Base-by-base conservation (phyloP, 2,113 vertebrate genomes). In the Echinops telfairi region DNA sequence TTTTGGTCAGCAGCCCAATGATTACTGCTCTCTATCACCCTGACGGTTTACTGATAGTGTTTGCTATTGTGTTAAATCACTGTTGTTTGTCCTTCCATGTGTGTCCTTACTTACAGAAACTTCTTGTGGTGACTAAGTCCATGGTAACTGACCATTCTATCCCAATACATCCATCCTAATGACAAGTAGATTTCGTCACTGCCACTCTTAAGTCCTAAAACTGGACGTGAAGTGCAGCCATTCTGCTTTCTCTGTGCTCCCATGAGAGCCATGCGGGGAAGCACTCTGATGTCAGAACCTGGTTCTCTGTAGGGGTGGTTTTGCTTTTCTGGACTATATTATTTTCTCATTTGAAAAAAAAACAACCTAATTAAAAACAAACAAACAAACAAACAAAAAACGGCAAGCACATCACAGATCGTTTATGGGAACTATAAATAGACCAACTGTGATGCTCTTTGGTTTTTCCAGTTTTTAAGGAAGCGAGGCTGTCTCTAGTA, bases 231-330 rank as follows among this genome's bases (percentile, higher is more conserved):
- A 83, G 33, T 71, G 40, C 29, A 85, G 27, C 7, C 60, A 90
- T 86, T 96, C 38, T 68, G 31, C 25, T 83, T 89, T 31, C 83
- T 10, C 36, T 94, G 92, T 87, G 82, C 76, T 89, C 70, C 38
- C 78, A 78, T 36, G 92, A 83, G 77, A 71, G 76, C 77, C 33
- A 57, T 82, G 27, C 71, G 53, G n/a, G 29, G 9, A 85, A 36
- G 1, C 36, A 16, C 60, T 43, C 83, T 84, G 27, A 80, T 75
- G 86, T 86, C 86, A 79, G 94, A 88, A 79, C 29, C 27, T 93
- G 29, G 33, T 92, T 79, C 62, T 60, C 14, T 62, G 33, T 12
- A 22, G 60, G 43, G 0, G 38, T 66, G 19, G 43, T 75, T 93
- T 38, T 73, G 12, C 1, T 78, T 75, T 81, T 64, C 70, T 76